A percentile compares a stretch with the other conserved stretches of the same genome.
phyloP scores from a whole-genome alignment of 2,113 vertebrate genomes.

The Peromyscus californicus region DNA sequence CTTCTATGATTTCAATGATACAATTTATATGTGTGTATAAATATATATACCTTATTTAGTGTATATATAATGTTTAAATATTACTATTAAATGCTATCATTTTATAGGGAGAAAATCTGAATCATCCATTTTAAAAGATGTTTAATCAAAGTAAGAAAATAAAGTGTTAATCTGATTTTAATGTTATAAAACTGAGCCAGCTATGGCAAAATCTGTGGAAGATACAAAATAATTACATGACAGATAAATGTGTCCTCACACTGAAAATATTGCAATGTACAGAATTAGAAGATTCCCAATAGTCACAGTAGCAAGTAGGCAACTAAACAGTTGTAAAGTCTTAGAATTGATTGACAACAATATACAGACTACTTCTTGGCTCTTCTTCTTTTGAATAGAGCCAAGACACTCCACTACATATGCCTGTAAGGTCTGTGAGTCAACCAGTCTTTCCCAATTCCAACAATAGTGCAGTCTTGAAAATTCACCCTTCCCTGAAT shows the following conservation, averaged over 20 bases:
- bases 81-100: background rate
- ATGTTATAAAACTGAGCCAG: background rate
- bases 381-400: background rate
- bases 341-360: background rate
- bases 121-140: background rate
- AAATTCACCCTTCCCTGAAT: background rate
- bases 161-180: background rate
- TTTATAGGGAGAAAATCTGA: background rate
- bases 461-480: background rate
- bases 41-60: background rate
- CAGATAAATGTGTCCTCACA: background rate
- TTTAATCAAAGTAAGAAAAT: background rate
- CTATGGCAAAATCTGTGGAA: background rate
- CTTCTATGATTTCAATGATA: background rate
- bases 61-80: background rate
- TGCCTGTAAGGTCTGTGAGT: background rate
- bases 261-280: background rate
- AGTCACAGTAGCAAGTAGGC: too few species aligned
- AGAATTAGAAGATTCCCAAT: background rate
- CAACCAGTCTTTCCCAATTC: background rate
- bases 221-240: background rate
- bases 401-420: background rate
- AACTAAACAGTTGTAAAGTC: background rate
- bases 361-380: background rate
- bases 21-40: background rate